Conservation (phyloP, 37 sponge, comb jelly and placozoan genomes). For the Tethya wilhelma region DNA sequence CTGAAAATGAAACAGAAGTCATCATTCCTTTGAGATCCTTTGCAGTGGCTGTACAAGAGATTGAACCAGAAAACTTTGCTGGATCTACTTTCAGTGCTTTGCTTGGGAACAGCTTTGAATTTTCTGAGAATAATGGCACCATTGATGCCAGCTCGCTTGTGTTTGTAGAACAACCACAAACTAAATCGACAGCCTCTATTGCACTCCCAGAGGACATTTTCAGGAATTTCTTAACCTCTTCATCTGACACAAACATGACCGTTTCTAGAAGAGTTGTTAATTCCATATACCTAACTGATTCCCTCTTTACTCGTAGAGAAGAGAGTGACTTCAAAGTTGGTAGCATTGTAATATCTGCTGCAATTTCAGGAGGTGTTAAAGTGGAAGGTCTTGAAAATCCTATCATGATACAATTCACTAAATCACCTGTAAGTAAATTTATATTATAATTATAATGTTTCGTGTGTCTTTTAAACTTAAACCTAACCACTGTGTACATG, state of each 20-base stretch:
- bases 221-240: not conserved
- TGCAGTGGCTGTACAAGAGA: conserved; percentile 30
- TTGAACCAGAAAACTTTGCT: conserved; percentile 9
- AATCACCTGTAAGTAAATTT: too few relatives aligned
- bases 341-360: conserved; percentile 26
- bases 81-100: conserved; percentile 1
- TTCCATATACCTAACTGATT: conserved; percentile 19
- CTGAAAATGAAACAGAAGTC: conserved; percentile 4
- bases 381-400: not conserved
- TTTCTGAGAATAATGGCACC: not conserved
- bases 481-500: too few relatives aligned
- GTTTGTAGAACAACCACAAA: not conserved
- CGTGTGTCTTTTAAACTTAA: too few relatives aligned
- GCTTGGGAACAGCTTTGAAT: not conserved
- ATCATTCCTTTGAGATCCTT: conserved; percentile 10
- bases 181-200: not conserved
- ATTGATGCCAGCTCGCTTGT: not conserved
- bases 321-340: conserved; percentile 10
- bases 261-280: not conserved
- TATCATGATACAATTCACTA: not conserved
- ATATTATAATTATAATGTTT: too few relatives aligned
- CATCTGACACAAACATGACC: too few relatives aligned
- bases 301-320: conserved; percentile 9
- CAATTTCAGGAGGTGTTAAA: not conserved
- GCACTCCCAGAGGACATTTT: not conserved